Base-by-base conservation (phyloP, 1,140 invertebrate genomes). In the Lordiphosa mommai region DNA sequence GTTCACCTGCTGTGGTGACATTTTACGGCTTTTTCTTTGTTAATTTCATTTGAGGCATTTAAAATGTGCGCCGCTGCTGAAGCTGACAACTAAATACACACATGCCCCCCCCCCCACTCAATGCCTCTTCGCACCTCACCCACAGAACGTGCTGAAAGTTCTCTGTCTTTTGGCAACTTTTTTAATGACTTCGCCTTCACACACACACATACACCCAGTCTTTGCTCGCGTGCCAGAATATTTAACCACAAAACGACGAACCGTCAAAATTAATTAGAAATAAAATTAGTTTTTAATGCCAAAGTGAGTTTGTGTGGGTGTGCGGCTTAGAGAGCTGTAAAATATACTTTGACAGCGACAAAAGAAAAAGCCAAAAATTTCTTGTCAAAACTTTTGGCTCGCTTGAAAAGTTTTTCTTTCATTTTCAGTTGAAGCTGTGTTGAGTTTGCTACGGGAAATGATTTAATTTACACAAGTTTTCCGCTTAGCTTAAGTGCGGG, bases 241-340 rank as follows among this genome's bases (percentile, higher is more conserved):
- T 82, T 82, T 82, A 82, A 84, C 76, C 76, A 61, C 76, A 82
- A 23, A 82, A 84, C 76, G 76, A 82, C 76, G 71, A 82, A 77
- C 82, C 77, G 76, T 82, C 76, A 82, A 82, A 82, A 82, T 82
- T 82, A 82, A 82, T 82, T 82, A 82, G 76, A 80, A 80, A 80
- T 80, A 80, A 82, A 80, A 80, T 80, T 80, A 80, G 76, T 80
- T 80, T 80, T 80, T 80, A 80, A 82, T 80, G 71, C 70, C 61
- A 80, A 56, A 71, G 68, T 72, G 12, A 56, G 50, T 38, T 27
- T 20, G 29, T 56, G 17, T 69, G 34, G 47, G 34, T 61, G 34
- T 56, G 61, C 48, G 40, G 32, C 13, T 50, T 38, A 40, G 44
- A 38, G 61, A 44, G 55, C 60, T 67, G 69, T 73, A 64, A 72